A percentile compares a stretch with the other conserved stretches of the same genome.
These are phyloP conservation scores for Oenanthe melanoleuca DNA, from an alignment of 2,113 vertebrate genomes.

Conservation along the genomic window DNA sequence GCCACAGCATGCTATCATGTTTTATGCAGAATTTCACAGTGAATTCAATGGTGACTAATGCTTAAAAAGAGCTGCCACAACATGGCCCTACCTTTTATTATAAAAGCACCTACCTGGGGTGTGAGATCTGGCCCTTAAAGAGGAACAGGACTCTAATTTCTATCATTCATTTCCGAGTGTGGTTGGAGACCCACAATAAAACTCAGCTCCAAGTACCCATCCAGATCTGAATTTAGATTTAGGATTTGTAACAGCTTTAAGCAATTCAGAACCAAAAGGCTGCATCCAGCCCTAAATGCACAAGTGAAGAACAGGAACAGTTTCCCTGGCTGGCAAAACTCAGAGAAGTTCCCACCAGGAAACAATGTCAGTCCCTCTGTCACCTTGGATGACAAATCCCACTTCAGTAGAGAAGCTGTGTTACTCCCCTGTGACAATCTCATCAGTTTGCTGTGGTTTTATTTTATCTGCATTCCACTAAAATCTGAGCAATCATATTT, in stretches of 20 bases:
- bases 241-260: background rate
- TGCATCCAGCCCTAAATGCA: background rate
- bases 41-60: slow-evolving; percentile 61
- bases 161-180: background rate
- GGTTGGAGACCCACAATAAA: background rate
- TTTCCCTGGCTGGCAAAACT: background rate
- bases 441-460: background rate
- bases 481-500: background rate
- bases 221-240: background rate
- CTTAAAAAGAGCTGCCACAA: slow-evolving; percentile 50
- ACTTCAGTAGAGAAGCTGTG: background rate
- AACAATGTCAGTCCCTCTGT: background rate
- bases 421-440: background rate
- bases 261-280: background rate
- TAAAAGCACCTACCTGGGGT: background rate
- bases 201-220: background rate
- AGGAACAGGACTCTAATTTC: background rate
- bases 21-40: slow-evolving; percentile 62
- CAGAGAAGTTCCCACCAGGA: background rate
- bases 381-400: background rate
- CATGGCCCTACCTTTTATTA: background rate
- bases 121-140: background rate
- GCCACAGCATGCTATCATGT: slow-evolving; percentile 65
- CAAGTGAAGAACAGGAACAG: background rate
- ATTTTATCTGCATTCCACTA: background rate